phyloP scores from a whole-genome alignment of 2,888 invertebrate genomes.

The Epistrophe eligans region DNA sequence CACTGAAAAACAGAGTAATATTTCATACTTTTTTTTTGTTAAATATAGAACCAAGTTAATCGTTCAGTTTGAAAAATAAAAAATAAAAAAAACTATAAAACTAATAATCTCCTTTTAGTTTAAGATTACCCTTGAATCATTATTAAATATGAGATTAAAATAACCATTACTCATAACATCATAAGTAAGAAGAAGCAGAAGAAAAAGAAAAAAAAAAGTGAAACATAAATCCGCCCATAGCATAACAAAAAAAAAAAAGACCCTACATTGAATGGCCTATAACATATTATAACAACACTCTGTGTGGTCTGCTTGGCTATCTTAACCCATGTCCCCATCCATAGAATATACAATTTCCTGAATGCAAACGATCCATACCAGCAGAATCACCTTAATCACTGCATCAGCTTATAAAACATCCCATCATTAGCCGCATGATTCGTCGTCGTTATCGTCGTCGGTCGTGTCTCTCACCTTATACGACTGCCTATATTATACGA shows the following conservation, averaged over 20 bases:
- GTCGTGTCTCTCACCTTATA: constrained; percentile 67
- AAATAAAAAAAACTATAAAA: background rate
- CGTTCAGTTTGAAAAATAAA: background rate
- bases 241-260: background rate
- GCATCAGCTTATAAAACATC: constrained; percentile 73
- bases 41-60: background rate
- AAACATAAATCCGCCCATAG: constrained; percentile 16
- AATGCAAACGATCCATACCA: constrained; percentile 68
- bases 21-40: no score
- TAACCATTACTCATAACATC: constrained; percentile 30
- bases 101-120: background rate
- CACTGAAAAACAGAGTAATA: no score
- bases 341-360: constrained; percentile 38
- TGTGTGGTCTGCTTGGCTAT: constrained; percentile 61
- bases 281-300: background rate
- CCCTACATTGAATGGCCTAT: constrained; percentile 6
- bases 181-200: background rate
- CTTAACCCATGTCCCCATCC: constrained; percentile 47
- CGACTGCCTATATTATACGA: background rate
- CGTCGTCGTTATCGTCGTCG: constrained; percentile 65
- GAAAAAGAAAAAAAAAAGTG: background rate
- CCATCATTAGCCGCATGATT: constrained; percentile 74
- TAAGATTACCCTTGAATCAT: constrained; percentile 12
- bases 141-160: constrained; percentile 30
- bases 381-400: constrained; percentile 55